Evolutionary conservation across 2,888 invertebrate species (phyloP).

Genomic region (Boloria selene): DNA sequence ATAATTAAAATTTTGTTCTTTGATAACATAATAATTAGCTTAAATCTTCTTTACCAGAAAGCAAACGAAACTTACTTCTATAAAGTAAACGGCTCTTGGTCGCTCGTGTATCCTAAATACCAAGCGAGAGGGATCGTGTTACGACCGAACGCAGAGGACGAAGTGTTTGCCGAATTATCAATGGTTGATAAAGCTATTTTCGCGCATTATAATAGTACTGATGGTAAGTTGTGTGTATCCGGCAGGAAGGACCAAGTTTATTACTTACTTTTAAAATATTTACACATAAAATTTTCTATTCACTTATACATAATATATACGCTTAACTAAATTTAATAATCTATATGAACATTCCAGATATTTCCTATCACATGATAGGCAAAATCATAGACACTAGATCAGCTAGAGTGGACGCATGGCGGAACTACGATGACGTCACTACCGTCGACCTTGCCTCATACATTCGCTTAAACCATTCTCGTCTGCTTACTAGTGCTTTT

Average conservation of each 20-base stretch:
- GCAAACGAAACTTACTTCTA: conserved; percentile 83
- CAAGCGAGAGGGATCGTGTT: conserved; percentile 51
- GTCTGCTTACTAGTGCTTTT: conserved; percentile 89
- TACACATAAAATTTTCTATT: background rate
- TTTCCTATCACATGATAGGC: conserved; percentile 86
- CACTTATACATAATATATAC: background rate
- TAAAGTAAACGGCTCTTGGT: conserved; percentile 87
- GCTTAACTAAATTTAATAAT: background rate
- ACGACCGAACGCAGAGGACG: conserved; percentile 69
- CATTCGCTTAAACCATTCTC: conserved; percentile 91
- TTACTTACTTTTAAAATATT: background rate
- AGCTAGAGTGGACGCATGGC: conserved; percentile 89
- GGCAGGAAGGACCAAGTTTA: too few relatives aligned
- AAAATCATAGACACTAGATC: conserved; percentile 89
- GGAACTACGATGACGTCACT: conserved; percentile 90
- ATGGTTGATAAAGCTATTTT: conserved; percentile 63
- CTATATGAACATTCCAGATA: conserved; percentile 54
- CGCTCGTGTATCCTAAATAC: conserved; percentile 76
- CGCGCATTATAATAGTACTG: conserved; percentile 73
- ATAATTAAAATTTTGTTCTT: background rate
- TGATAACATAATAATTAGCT: background rate
- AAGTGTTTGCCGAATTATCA: conserved; percentile 62
- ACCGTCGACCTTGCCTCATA: conserved; percentile 90
- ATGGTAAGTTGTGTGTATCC: conserved; percentile 56
- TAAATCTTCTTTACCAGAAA: conserved; percentile 60